phyloP scores from a whole-genome alignment of 2,113 vertebrate species.

The Cyanistes caeruleus region DNA sequence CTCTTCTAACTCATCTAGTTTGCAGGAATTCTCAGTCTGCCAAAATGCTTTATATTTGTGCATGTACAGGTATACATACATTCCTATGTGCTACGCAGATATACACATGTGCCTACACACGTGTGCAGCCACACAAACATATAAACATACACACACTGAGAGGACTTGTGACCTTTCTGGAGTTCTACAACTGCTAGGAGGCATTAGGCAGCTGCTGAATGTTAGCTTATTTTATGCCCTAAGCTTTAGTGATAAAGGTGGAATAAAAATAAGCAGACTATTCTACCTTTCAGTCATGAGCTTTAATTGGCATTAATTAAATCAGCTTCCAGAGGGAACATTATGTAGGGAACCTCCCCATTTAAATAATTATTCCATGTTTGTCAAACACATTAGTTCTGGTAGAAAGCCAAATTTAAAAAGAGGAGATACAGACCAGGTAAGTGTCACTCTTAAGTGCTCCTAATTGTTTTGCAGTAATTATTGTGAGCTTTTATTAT shows the following conservation, averaged over 20 bases:
- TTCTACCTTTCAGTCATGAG: constrained; percentile 23
- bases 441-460: constrained; percentile 28
- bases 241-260: not conserved
- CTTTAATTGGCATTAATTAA: constrained; percentile 58
- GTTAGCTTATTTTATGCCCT: not conserved
- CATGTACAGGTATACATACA: not conserved
- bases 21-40: not conserved
- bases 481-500: constrained; percentile 30
- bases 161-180: not conserved
- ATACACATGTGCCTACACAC: rapidly evolving
- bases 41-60: not conserved
- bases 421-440: not conserved
- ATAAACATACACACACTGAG: not conserved
- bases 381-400: constrained; percentile 42
- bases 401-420: constrained; percentile 42
- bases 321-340: not conserved
- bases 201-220: not conserved
- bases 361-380: constrained; percentile 49
- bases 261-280: not conserved
- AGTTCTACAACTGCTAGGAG: not conserved
- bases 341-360: not conserved
- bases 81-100: too few relatives aligned
- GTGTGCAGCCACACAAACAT: rapidly evolving
- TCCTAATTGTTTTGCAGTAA: constrained; percentile 50
- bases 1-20: not conserved